These are phyloP conservation scores for Climacteris rufus DNA, from an alignment of 2,113 vertebrate genomes.

Conservation along the genomic window DNA sequence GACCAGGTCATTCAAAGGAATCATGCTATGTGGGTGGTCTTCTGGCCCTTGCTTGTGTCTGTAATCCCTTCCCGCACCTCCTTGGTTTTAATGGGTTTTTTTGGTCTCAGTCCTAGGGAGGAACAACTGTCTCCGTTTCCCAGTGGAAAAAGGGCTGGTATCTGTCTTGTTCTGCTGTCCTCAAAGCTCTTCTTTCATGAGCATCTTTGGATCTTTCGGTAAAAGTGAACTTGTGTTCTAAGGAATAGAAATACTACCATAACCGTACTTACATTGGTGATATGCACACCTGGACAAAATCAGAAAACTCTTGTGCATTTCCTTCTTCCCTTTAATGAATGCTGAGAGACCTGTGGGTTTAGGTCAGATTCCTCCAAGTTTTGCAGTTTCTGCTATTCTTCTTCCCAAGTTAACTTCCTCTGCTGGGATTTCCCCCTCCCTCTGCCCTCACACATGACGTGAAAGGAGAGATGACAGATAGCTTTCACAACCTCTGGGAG, in stretches of 20 bases:
- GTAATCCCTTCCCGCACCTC: background rate
- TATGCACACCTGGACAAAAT: background rate
- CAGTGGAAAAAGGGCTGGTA: background rate
- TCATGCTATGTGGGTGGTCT: background rate
- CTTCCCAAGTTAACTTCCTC: background rate
- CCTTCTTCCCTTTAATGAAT: background rate
- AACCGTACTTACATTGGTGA: background rate
- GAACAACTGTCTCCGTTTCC: background rate
- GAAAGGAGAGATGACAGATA: background rate
- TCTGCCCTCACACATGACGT: rapidly evolving
- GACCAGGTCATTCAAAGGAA: background rate
- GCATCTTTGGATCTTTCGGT: background rate
- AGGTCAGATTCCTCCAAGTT: background rate
- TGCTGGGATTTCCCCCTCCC: background rate
- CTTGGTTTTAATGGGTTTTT: background rate
- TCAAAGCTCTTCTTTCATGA: background rate
- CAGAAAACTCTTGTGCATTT: background rate
- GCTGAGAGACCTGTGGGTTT: background rate
- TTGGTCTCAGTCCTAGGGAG: background rate
- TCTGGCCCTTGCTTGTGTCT: background rate
- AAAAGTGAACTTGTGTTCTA: background rate
- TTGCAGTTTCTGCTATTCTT: background rate
- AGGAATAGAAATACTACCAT: background rate
- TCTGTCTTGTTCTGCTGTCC: background rate
- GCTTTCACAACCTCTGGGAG: background rate